Base-by-base conservation (phyloP, 2,797 vertebrate species). In the Pagetopsis macropterus region DNA sequence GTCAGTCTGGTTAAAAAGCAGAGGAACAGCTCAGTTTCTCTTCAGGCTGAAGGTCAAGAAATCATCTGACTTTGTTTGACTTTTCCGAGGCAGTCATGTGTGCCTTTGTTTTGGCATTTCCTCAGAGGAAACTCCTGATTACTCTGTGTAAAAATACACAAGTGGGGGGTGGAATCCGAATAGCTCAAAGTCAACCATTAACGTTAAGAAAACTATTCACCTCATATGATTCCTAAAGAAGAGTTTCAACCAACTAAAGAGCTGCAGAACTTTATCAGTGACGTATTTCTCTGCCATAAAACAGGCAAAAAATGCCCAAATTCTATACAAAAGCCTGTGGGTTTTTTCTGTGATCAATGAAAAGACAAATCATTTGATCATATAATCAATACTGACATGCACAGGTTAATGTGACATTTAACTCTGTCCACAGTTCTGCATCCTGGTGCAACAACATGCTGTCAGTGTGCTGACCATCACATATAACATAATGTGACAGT, bases 51-150 rank as follows among this genome's bases (percentile, higher is more conserved):
- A 80, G 77, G 78, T 81, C 43, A 82, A 70, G 27, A 84, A 90
- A 89, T 87, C 85, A 86, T 82, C 76, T 77, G 84, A 86, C 81
- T 87, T 75, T 85, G 66, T 87, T 72, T 80, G 77, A 84, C 78
- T 27, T 27, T 84, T 83, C 76, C 54, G 51, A 70, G 48, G 66
- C 66, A 71, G 78, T 82, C 82, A 69, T 81, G 80, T 75, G 84
- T 69, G 79, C 66, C 73, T 86, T 73, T 83, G 87, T 84, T 87
- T 86, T 87, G 59, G 60, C 63, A 63, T 72, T 88, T 79, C 74
- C 84, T 86, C 83, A 75, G 48, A 90, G 78, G 76, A 90, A 84
- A 79, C 72, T 80, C 60, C 78, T 84, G 82, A 88, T 81, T 78
- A 37, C 74, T 4, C 27, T 75, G 57, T 46, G 43, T 33, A 88